These are phyloP conservation scores for Naja naja DNA, from an alignment of 2,113 vertebrate species.

Conservation along the genomic window DNA sequence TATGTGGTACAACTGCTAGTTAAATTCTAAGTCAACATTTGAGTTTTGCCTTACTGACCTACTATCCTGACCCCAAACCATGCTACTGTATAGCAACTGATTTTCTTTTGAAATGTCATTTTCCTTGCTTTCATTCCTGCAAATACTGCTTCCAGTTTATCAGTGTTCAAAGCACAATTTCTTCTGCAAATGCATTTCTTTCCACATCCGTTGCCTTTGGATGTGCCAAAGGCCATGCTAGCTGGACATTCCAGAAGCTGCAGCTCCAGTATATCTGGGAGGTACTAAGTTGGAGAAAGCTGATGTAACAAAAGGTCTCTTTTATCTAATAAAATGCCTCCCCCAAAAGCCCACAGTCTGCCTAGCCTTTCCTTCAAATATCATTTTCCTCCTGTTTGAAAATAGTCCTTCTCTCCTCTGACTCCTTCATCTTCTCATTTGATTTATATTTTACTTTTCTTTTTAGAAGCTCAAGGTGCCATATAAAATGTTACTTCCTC, in stretches of 20 bases:
- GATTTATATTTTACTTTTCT: not conserved
- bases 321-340: not conserved
- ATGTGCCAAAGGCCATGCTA: not conserved
- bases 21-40: not conserved
- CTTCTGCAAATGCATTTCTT: not conserved
- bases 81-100: not conserved
- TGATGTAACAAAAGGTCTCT: not conserved
- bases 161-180: not conserved
- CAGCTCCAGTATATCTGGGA: not conserved
- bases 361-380: not conserved
- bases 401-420: not conserved
- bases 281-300: not conserved
- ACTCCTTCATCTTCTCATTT: not conserved
- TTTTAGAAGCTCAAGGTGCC: not conserved
- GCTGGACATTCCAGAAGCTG: not conserved
- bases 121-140: not conserved
- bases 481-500: not conserved
- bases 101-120: not conserved
- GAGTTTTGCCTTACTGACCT: not conserved
- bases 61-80: not conserved
- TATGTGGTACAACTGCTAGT: not conserved
- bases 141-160: not conserved
- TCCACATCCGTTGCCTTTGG: not conserved
- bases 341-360: not conserved
- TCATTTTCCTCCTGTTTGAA: not conserved